Percentiles rank a stretch among this genome's conserved stretches.
phyloP scores from a whole-genome alignment of 2,888 invertebrate species.

The Acleris holmiana region DNA sequence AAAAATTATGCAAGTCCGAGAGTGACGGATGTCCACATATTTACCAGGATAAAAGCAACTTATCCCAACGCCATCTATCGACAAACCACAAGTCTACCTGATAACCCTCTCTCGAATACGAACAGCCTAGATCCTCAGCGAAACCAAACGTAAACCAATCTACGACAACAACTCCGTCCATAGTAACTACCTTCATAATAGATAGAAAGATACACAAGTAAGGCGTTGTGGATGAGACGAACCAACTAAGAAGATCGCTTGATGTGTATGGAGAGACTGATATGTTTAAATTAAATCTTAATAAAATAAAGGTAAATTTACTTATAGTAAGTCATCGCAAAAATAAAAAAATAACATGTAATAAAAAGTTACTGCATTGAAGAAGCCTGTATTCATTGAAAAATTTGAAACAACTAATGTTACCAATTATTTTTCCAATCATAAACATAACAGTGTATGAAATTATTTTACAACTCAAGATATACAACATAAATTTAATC shows the following conservation, averaged over 20 bases:
- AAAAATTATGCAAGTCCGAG: no score
- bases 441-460: no score
- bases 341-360: no score
- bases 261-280: constrained; percentile 46
- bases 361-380: no score
- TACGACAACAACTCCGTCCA: constrained; percentile 72
- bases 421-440: no score
- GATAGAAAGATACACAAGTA: constrained; percentile 84
- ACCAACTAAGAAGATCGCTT: constrained; percentile 65
- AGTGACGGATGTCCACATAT: no score
- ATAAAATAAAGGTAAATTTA: constrained; percentile 5
- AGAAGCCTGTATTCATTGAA: no score
- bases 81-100: constrained; percentile 2
- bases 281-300: constrained; percentile 32
- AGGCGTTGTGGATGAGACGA: constrained; percentile 78
- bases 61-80: background rate
- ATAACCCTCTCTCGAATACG: constrained; percentile 20
- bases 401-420: no score
- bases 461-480: no score
- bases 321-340: background rate
- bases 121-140: constrained; percentile 47
- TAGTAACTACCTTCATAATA: constrained; percentile 73
- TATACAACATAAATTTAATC: no score
- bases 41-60: no score
- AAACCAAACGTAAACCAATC: constrained; percentile 54